Base-by-base conservation (phyloP, 2,113 vertebrate species). In the Arothron firmamentum region DNA sequence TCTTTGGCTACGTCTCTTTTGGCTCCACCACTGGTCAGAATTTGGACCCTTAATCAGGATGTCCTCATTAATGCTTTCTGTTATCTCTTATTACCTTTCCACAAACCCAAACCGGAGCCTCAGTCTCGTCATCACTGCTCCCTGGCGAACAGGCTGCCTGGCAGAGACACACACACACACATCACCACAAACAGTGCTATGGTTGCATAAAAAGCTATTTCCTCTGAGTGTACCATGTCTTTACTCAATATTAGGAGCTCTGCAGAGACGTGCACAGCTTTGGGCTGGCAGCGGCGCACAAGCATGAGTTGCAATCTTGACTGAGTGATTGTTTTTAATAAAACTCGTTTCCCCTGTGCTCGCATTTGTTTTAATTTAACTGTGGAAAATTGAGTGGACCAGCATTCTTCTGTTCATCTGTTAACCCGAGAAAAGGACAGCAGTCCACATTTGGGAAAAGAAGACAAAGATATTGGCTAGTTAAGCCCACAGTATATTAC, bases 271-370 rank as follows among this genome's bases (percentile, higher is more conserved):
- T 45, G 56, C 54, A 59, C 20, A 55, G 83, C 78, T 85, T 72
- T 58, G 58, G 80, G 74, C 70, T 73, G 70, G 71, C 65, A 74
- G 73, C 31, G 6, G 57, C 9, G 56, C 15, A 12, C 34, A 4
- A 45, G 43, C 43, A 25, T 64, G 70, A 77, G 74, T 45, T 77
- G 59, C 60, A 66, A 67, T 80, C n/a, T 74, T 76, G 75, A 82
- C 75, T 81, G 83, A 85, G 66, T 81, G 80, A 87, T 85, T 4
- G 80, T 83, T 83, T 84, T 79, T 81, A 84, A 88, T 88, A 82
- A 83, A 34, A 25, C 58, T 57, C 57, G 64, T 52, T 48, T 58
- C 48, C 58, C 21, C 69, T 4, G 10, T 46, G 18, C 21, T 73
- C 51, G 55, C 76, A 70, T 81, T 67, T 74, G 68, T 70, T 82